Conservation (phyloP, 2,888 invertebrate genomes). For the Thalpophila matura region DNA sequence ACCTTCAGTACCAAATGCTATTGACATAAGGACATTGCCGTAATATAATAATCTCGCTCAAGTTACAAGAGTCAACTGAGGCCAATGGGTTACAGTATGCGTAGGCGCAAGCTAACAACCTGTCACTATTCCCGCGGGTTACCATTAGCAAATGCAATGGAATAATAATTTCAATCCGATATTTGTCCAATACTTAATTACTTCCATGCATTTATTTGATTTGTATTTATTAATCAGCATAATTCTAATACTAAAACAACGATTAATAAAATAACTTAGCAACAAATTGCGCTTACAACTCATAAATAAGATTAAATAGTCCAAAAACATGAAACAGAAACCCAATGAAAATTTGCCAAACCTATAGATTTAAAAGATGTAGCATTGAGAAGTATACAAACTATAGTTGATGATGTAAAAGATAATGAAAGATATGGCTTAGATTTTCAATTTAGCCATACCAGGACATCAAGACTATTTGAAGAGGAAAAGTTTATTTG, state of each 20-base stretch:
- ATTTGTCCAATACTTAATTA: conserved; percentile 49
- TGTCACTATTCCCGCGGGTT: conserved; percentile 48
- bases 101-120: conserved; percentile 55
- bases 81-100: conserved; percentile 48
- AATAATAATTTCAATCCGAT: conserved; percentile 52
- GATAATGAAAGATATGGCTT: no score
- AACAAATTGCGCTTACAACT: background rate
- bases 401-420: no score
- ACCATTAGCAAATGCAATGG: conserved; percentile 53
- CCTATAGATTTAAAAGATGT: no score
- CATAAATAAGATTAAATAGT: no score
- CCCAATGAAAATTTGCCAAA: no score
- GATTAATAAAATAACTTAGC: background rate
- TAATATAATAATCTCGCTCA: conserved; percentile 44
- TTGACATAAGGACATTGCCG: conserved; percentile 18
- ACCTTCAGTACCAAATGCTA: conserved; percentile 6
- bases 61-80: conserved; percentile 47
- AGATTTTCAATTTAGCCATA: no score
- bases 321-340: no score
- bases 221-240: conserved; percentile 5
- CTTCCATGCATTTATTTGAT: conserved; percentile 28
- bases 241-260: conserved; percentile 1
- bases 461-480: no score
- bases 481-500: no score
- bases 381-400: no score